A percentile compares a stretch with the other conserved stretches of the same genome.
Evolutionary conservation across 2,888 invertebrate species (phyloP).

Genomic region (Luffia ferchaultella): DNA sequence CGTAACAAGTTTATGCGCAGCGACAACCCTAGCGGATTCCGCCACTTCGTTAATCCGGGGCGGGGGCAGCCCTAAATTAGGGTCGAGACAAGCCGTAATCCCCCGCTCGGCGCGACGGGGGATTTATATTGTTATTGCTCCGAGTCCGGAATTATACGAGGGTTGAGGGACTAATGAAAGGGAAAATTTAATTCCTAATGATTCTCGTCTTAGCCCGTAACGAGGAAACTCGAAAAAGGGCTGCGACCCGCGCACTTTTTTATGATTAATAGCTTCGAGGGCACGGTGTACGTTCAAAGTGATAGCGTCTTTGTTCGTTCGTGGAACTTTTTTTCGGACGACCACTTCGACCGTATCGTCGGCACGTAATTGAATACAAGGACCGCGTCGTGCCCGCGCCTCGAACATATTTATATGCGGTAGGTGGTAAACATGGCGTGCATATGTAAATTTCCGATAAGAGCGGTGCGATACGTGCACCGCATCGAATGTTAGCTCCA

Average conservation of each 20-base stretch:
- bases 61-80: slow-evolving; percentile 67
- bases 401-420: slow-evolving; percentile 33
- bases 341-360: not conserved
- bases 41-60: slow-evolving; percentile 66
- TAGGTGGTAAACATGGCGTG: slow-evolving; percentile 41
- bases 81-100: slow-evolving; percentile 67
- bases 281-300: slow-evolving; percentile 33
- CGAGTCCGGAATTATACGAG: slow-evolving; percentile 67
- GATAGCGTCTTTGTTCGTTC: slow-evolving; percentile 31
- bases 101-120: slow-evolving; percentile 66
- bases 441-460: slow-evolving; percentile 62
- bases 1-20: slow-evolving; percentile 65
- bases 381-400: not conserved
- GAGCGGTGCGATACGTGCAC: slow-evolving; percentile 40
- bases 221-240: slow-evolving; percentile 64
- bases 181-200: slow-evolving; percentile 68
- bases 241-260: slow-evolving; percentile 53
- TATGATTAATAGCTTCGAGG: slow-evolving; percentile 53
- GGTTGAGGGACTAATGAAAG: slow-evolving; percentile 68
- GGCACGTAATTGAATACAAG: not conserved
- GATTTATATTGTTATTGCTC: slow-evolving; percentile 68
- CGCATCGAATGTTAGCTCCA: slow-evolving; percentile 24
- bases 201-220: slow-evolving; percentile 67
- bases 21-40: slow-evolving; percentile 66
- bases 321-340: slow-evolving; percentile 13